These are phyloP conservation scores for Hipparchia sbordonii DNA, from an alignment of 2,888 invertebrate genomes.

Conservation along the genomic window DNA sequence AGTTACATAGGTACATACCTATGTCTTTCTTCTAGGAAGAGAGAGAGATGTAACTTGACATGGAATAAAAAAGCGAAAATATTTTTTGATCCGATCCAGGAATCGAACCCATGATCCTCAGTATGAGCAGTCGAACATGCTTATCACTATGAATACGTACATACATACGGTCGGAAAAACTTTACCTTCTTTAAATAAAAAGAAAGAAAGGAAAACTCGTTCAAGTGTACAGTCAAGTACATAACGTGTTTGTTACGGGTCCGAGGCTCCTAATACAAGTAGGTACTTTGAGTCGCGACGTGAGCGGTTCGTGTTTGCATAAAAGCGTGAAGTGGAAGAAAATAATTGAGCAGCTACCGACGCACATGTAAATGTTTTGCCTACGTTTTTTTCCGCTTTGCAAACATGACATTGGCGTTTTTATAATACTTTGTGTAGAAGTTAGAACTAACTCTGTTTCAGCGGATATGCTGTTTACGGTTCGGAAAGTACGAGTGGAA, in stretches of 20 bases:
- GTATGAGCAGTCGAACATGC: too few relatives aligned
- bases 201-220: slow-evolving; percentile 8
- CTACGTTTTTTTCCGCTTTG: slow-evolving; percentile 9
- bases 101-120: too few relatives aligned
- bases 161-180: too few relatives aligned
- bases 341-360: slow-evolving; percentile 32
- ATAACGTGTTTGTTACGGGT: slow-evolving; percentile 26
- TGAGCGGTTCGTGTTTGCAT: slow-evolving; percentile 23
- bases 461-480: neutral
- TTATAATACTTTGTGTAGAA: neutral
- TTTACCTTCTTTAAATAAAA: too few relatives aligned
- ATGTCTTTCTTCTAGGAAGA: too few relatives aligned
- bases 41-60: too few relatives aligned
- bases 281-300: slow-evolving; percentile 14
- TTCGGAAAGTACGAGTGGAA: too few relatives aligned
- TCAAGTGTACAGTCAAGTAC: slow-evolving; percentile 29
- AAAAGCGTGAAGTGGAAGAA: slow-evolving; percentile 35
- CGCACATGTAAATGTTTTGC: slow-evolving; percentile 8
- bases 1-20: too few relatives aligned
- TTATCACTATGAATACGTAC: too few relatives aligned
- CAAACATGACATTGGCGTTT: neutral
- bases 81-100: too few relatives aligned
- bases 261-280: slow-evolving; percentile 27
- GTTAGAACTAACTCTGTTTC: neutral
- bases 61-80: too few relatives aligned